A percentile compares a stretch with the other conserved stretches of the same genome.
Conservation (phyloP, 2,888 invertebrate genomes). For the Diploptera punctata region DNA sequence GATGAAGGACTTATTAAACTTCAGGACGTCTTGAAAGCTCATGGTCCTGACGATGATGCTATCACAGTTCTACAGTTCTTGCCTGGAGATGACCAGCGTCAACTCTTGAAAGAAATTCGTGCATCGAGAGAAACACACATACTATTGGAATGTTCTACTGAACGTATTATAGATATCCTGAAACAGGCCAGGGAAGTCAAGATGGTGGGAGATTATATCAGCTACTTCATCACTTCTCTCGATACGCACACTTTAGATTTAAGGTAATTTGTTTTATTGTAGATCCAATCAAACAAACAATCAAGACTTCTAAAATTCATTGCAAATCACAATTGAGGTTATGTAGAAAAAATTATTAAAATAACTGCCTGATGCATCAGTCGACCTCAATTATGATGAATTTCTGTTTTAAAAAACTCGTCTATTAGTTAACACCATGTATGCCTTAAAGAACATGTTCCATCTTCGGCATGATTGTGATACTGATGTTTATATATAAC, state of each 20-base stretch:
- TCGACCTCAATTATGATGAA: too few relatives aligned
- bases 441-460: too few relatives aligned
- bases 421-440: too few relatives aligned
- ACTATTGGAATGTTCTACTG: slow-evolving; percentile 87
- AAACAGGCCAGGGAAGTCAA: slow-evolving; percentile 95
- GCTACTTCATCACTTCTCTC: slow-evolving; percentile 90
- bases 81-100: slow-evolving; percentile 72
- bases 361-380: too few relatives aligned
- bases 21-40: slow-evolving; percentile 73
- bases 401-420: too few relatives aligned
- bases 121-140: slow-evolving; percentile 90
- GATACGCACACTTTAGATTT: slow-evolving; percentile 84
- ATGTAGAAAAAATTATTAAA: too few relatives aligned
- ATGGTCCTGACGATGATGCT: slow-evolving; percentile 60
- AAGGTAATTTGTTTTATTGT: too few relatives aligned
- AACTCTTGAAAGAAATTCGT: slow-evolving; percentile 88
- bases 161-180: slow-evolving; percentile 82
- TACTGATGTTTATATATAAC: too few relatives aligned
- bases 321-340: too few relatives aligned
- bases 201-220: slow-evolving; percentile 95
- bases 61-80: slow-evolving; percentile 69
- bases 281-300: too few relatives aligned
- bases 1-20: slow-evolving; percentile 74
- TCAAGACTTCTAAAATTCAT: too few relatives aligned
- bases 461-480: too few relatives aligned